phyloP scores from a whole-genome alignment of 2,113 vertebrate species.

The Saccopteryx leptura region DNA sequence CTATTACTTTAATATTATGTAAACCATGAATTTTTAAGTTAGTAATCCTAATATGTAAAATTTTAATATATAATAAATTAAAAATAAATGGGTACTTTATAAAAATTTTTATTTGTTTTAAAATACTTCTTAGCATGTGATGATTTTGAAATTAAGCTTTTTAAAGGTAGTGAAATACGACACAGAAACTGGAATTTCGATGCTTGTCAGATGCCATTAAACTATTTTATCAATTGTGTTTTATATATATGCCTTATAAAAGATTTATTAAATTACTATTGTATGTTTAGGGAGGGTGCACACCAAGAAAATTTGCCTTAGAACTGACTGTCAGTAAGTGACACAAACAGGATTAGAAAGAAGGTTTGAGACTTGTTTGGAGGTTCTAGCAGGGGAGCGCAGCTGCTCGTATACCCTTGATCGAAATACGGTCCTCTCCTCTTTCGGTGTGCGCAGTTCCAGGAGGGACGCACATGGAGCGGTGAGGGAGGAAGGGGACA shows the following conservation, averaged over 20 bases:
- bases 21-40: not conserved
- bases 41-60: not conserved
- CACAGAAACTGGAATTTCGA: not conserved
- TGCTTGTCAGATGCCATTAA: not conserved
- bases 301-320: not conserved
- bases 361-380: not conserved
- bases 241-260: not conserved
- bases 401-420: too few relatives aligned
- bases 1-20: not conserved
- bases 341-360: not conserved
- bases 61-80: not conserved
- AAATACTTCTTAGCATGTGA: not conserved
- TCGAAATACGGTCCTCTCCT: too few relatives aligned
- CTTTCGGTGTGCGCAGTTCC: too few relatives aligned
- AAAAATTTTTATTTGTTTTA: not conserved
- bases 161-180: not conserved
- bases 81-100: not conserved
- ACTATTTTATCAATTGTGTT: not conserved
- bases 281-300: not conserved
- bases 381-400: too few relatives aligned
- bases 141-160: not conserved
- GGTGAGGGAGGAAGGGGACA: too few relatives aligned
- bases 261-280: not conserved
- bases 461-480: too few relatives aligned
- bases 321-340: not conserved